A percentile compares a stretch with the other conserved stretches of the same genome.
phyloP scores from a whole-genome alignment of 2,113 vertebrate species.

The Dicrurus megarhynchus region DNA sequence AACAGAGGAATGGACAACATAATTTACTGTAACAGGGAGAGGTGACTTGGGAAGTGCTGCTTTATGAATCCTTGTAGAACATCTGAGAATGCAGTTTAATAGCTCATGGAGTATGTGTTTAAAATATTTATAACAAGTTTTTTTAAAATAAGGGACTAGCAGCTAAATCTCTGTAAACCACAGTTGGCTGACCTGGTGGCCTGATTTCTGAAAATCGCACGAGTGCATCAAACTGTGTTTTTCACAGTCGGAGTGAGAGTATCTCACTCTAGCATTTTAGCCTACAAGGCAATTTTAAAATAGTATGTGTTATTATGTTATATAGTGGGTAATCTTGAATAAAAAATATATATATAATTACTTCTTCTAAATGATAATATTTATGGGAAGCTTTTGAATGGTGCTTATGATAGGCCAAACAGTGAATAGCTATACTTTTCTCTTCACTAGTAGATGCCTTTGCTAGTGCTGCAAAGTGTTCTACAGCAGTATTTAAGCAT shows the following conservation, averaged over 20 bases:
- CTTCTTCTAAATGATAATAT: background rate
- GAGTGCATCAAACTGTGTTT: background rate
- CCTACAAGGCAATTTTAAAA: background rate
- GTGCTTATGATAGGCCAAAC: background rate
- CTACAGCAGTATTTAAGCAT: background rate
- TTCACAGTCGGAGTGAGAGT: background rate
- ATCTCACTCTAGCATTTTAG: background rate
- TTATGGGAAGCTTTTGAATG: background rate
- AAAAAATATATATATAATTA: background rate
- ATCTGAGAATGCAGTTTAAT: background rate
- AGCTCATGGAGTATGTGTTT: background rate
- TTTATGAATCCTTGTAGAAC: background rate
- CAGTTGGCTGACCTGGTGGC: background rate
- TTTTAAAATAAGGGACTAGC: background rate
- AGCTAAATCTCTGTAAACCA: background rate
- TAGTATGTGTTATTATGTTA: background rate
- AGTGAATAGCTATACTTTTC: background rate
- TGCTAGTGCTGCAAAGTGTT: background rate
- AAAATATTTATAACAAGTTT: background rate
- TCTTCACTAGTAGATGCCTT: background rate
- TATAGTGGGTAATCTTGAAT: background rate
- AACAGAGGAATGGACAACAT: background rate
- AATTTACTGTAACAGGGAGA: slow-evolving; percentile 14
- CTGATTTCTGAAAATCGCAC: background rate
- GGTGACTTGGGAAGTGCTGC: background rate